Base-by-base conservation (phyloP, 2,888 invertebrate genomes). In the Pogonocherus hispidulus region DNA sequence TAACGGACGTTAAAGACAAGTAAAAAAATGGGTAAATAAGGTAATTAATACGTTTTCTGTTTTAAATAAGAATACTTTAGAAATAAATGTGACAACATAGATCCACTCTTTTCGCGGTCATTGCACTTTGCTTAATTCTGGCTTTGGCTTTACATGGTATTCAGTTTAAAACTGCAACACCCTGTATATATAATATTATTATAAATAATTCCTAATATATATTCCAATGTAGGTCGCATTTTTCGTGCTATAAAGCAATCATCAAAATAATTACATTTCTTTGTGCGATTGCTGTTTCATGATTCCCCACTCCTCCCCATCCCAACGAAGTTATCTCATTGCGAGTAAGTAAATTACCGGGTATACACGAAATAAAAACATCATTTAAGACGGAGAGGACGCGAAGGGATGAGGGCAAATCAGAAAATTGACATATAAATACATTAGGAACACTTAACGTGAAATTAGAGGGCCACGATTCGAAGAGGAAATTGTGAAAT, bases 401-500 rank as follows among this genome's bases (percentile, higher is more conserved):
- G 51, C 19, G 55, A 19, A 57, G 18, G 52, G 46, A 57, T 32
- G 66, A 47, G 57, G 60, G 35, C 55, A 62, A 66, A 67, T 70
- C 66, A 71, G 62, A 73, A 81, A 83, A 83, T 82, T 81, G 81
- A 79, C 78, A 79, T 79, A 79, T 83, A 83, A 83, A 83, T 82
- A 82, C 81, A 81, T 84, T 82, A 82, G 80, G 78, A 76, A 81
- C 79, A 82, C 80, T 83, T 82, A 81, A 80, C 78, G 79, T 78
- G 77, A 78, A 83, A 82, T 83, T 83, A 81, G 79, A 77, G 74
- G 79, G 74, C 80, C 82, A 83, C 83, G 83, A 81, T 81, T 83
- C 80, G 78, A 75, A 82, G 81, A 80, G 84, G 84, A 84, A 84
- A 84, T 84, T 84, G 83, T 81, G 79, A 84, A 84, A 83, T 84